Base-by-base conservation (phyloP, 2,113 vertebrate species). In the Pelobates fuscus region DNA sequence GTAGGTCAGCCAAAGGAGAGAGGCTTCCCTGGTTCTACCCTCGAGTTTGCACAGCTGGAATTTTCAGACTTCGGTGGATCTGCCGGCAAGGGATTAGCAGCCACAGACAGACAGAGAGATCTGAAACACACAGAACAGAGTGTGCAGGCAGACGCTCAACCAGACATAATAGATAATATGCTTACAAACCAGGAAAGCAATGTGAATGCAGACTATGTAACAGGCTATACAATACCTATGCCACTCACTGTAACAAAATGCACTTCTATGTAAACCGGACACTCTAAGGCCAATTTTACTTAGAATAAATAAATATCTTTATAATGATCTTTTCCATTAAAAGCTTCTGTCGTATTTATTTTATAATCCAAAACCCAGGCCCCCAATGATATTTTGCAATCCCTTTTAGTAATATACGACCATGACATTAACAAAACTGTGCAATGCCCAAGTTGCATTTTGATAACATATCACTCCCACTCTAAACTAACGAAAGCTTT, bases 61-160 rank as follows among this genome's bases (percentile, higher is more conserved):
- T 37, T 73, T 65, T 55, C 29, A 73, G 46, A 55, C 61, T 55
- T 57, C 49, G 64, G 27, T 65, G 70, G 27, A 72, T 64, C 32
- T 10, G 23, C 37, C 17, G 21, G 43, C 27, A 18, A 30, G 26
- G 25, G 18, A 62, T 46, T 23, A 63, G 32, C 18, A 30, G 25
- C n/a, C 5, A 71, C 23, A 27, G 20, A 49, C 41, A 61, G 20
- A 6, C 24, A 23, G 20, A 29, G 18, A 10, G n/a, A 18, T 21
- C 24, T 55, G 41, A 27, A 11, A 60, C 41, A 30, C 58, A 30
- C 18, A 61, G 15, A 20, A 71, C 8, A 29, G 25, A 5, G 43
- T 10, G 10, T 37, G 5, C 32, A 37, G 32, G 10, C 32, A 37
- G 32, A 37, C 32, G 11, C 2, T 41, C 57, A 49, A 46, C 26